Conservation (phyloP, 2,888 invertebrate species). For the Phyllotreta striolata region DNA sequence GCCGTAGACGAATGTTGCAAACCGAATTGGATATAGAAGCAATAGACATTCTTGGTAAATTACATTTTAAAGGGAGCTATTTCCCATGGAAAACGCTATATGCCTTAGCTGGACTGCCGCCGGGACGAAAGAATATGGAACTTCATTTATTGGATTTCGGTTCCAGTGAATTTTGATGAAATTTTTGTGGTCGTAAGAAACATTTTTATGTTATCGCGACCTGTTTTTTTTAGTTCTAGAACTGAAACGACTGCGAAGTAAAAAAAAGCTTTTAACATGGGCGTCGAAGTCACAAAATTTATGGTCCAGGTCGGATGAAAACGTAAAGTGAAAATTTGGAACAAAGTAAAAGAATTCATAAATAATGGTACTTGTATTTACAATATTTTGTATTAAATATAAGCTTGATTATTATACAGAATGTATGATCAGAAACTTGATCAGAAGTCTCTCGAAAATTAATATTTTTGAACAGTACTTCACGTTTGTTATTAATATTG, state of each 20-base stretch:
- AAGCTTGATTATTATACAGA: too few relatives aligned
- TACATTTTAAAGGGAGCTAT: slow-evolving; percentile 10
- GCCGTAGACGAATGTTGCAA: slow-evolving; percentile 1
- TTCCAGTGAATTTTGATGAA: slow-evolving; percentile 11
- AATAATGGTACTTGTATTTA: too few relatives aligned
- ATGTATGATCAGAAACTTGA: too few relatives aligned
- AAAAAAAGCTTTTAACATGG: too few relatives aligned
- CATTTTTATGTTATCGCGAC: background rate
- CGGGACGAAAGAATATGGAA: slow-evolving; percentile 10
- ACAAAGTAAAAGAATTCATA: too few relatives aligned
- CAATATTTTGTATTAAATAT: too few relatives aligned
- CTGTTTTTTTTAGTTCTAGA: slow-evolving; percentile 6
- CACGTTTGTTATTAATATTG: too few relatives aligned
- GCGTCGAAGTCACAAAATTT: too few relatives aligned
- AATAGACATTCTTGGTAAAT: slow-evolving; percentile 9
- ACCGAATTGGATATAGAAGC: slow-evolving; percentile 3
- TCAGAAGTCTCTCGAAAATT: too few relatives aligned
- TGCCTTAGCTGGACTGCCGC: slow-evolving; percentile 12
- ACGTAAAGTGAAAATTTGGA: too few relatives aligned
- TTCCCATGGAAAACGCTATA: slow-evolving; percentile 4
- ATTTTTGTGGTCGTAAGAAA: slow-evolving; percentile 5
- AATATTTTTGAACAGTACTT: too few relatives aligned
- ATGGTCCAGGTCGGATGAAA: too few relatives aligned
- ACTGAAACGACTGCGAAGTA: background rate
- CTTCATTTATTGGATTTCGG: slow-evolving; percentile 13